Evolutionary conservation across 2,888 invertebrate species (phyloP).

Genomic region (Monochamus alternatus): DNA sequence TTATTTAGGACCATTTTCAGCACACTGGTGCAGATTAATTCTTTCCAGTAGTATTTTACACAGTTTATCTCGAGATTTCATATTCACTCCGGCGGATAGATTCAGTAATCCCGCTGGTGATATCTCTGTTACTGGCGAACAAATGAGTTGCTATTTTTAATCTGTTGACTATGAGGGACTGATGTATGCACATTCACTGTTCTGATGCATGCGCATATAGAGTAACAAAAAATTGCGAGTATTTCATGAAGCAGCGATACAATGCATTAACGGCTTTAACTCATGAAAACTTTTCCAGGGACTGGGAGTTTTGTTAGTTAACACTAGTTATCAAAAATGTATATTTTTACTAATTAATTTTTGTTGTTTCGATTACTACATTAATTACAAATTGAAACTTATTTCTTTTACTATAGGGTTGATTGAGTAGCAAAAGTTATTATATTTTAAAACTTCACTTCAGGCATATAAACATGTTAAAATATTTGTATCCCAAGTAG

Average conservation of each 20-base stretch:
- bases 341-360: too few relatives aligned
- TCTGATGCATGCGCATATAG: not conserved
- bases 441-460: too few relatives aligned
- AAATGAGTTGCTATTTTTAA: slow-evolving; percentile 6
- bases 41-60: not conserved
- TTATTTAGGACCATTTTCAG: not conserved
- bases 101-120: not conserved
- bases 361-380: too few relatives aligned
- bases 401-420: too few relatives aligned
- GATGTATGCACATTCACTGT: not conserved
- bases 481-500: too few relatives aligned
- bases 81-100: not conserved
- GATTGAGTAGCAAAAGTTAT: too few relatives aligned
- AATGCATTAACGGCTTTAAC: not conserved
- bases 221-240: not conserved
- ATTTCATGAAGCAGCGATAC: not conserved
- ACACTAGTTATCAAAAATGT: too few relatives aligned
- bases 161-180: not conserved
- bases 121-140: slow-evolving; percentile 12
- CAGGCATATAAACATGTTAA: too few relatives aligned
- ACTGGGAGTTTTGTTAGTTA: not conserved
- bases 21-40: not conserved
- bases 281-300: not conserved
- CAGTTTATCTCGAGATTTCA: slow-evolving; percentile 1
- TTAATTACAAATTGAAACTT: too few relatives aligned